These are phyloP conservation scores for Anhinga anhinga DNA, from an alignment of 2,113 vertebrate species.

Conservation along the genomic window DNA sequence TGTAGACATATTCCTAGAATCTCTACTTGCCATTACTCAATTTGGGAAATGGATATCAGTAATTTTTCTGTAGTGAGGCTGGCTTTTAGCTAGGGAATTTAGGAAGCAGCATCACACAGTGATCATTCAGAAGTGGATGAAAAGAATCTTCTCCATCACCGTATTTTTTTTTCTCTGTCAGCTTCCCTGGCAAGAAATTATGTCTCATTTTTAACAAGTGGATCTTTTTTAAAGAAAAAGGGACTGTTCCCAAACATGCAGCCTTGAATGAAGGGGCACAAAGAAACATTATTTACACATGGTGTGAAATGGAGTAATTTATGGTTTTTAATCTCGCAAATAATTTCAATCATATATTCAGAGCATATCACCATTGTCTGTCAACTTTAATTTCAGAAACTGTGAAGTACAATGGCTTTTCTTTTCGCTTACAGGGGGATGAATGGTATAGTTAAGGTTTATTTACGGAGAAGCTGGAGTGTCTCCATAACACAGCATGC, in stretches of 20 bases:
- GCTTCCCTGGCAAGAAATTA: slow-evolving; percentile 49
- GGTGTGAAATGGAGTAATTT: slow-evolving; percentile 37
- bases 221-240: slow-evolving; percentile 26
- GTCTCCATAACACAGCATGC: background rate
- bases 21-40: slow-evolving; percentile 46
- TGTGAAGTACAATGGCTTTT: slow-evolving; percentile 17
- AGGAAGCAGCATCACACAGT: slow-evolving; percentile 28
- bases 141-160: slow-evolving; percentile 54
- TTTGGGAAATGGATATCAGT: slow-evolving; percentile 25
- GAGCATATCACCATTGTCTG: background rate
- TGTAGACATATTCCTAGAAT: slow-evolving; percentile 13
- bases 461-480: slow-evolving; percentile 8
- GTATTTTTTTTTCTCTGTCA: slow-evolving; percentile 38
- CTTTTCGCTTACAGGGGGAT: background rate
- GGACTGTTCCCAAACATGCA: slow-evolving; percentile 10
- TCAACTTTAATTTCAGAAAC: slow-evolving; percentile 43
- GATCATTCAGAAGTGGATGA: slow-evolving; percentile 49
- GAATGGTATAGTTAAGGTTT: slow-evolving; percentile 5
- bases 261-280: slow-evolving; percentile 5
- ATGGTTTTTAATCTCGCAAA: slow-evolving; percentile 6
- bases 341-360: slow-evolving; percentile 54
- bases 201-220: slow-evolving; percentile 40
- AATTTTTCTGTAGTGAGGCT: slow-evolving; percentile 22
- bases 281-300: slow-evolving; percentile 30
- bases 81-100: slow-evolving; percentile 49